Conservation (phyloP, 2,113 vertebrate species). For the Colinus virginianus region DNA sequence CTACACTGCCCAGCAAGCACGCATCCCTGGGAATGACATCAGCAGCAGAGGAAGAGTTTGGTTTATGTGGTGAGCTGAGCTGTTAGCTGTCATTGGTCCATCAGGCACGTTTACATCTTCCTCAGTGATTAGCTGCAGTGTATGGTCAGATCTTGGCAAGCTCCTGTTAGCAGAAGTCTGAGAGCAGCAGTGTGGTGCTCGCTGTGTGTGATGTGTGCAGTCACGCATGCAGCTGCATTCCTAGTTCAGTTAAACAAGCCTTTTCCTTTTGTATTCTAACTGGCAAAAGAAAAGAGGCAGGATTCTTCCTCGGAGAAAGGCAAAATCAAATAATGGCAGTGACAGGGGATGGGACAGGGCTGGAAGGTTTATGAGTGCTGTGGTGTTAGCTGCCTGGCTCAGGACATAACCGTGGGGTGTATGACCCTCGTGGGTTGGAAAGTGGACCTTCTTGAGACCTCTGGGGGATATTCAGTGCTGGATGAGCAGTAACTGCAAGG, state of each 20-base stretch:
- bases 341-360: fast-evolving
- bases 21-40: background rate
- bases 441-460: background rate
- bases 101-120: background rate
- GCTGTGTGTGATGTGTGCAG: background rate
- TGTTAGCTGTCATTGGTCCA: background rate
- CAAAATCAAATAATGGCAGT: background rate
- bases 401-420: background rate
- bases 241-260: background rate
- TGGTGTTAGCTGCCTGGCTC: fast-evolving
- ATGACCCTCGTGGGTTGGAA: fast-evolving
- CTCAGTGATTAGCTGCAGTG: background rate
- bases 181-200: background rate
- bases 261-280: background rate
- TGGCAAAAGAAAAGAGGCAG: fast-evolving
- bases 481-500: background rate
- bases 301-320: background rate
- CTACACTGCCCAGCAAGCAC: background rate
- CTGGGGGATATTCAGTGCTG: background rate
- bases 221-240: background rate
- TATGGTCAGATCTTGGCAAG: background rate
- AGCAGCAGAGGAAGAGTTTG: background rate
- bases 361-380: fast-evolving
- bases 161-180: background rate
- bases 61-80: background rate